Evolutionary conservation across 1,140 invertebrate species (phyloP).

Genomic region (Pemphigus obesinymphae): DNA sequence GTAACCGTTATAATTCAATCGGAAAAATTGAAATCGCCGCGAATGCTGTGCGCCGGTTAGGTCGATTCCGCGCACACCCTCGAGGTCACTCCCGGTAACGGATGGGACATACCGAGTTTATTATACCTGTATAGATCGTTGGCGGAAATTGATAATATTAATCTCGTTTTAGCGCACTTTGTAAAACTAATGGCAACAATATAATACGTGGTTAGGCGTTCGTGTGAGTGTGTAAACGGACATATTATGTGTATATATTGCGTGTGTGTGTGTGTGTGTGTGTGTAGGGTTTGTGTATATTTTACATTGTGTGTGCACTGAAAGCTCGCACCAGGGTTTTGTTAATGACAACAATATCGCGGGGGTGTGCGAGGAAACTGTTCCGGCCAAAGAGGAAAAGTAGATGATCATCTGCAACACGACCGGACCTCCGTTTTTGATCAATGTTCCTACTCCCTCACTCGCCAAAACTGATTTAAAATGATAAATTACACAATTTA

Average conservation of each 20-base stretch:
- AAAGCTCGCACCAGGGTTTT: not conserved
- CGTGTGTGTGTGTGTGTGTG: not conserved
- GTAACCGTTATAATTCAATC: not conserved
- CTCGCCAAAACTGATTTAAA: not conserved
- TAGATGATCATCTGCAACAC: not conserved
- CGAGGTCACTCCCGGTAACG: not conserved
- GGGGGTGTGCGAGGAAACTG: not conserved
- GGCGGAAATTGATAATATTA: conserved; percentile 2
- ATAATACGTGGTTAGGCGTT: too few relatives aligned
- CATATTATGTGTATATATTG: not conserved
- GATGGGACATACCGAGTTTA: too few relatives aligned
- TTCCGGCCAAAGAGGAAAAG: not conserved
- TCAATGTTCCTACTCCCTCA: not conserved
- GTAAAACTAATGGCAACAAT: not conserved
- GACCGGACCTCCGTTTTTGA: not conserved
- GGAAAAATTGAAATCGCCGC: not conserved
- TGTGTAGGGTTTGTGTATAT: not conserved
- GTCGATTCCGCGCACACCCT: not conserved
- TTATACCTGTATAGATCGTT: too few relatives aligned
- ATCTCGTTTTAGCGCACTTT: not conserved
- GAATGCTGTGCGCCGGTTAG: not conserved
- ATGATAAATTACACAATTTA: not conserved
- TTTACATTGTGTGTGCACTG: not conserved
- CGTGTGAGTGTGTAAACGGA: not conserved
- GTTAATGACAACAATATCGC: conserved; percentile 25